Evolutionary conservation across 2,888 invertebrate species (phyloP), one percentile per base, ranked within the genome.

Genomic region (Xanthorhoe designata): DNA sequence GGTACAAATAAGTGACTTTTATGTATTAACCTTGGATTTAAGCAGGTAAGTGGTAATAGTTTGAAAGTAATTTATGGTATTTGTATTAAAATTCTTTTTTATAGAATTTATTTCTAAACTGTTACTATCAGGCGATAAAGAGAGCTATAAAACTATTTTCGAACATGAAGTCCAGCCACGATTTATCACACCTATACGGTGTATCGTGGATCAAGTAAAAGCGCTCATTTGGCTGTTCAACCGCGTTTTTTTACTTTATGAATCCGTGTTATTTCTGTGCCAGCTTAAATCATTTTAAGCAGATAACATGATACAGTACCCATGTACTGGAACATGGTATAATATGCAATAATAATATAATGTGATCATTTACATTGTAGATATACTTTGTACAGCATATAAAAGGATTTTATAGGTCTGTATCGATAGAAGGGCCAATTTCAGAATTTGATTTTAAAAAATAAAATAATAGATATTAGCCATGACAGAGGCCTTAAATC

Each of bases 191-290:
- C 47, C 15, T 47, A 15, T 49, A 29, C 29, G 61, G 53, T 45
- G 53, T 54, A 54, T n/a, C 53, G 45, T 49, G 10, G 61, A 18
- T 49, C n/a, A 13, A 53, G 47, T 49, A 47, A 47, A 17, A 47
- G 17, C 47, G 15, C 47, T 15, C 17, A 47, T 47, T 47, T 47
- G 13, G 15, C 10, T 47, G 47, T 15, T 47, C 47, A 6, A 47
- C 47, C 47, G 47, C 47, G 47, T 47, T 15, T 13, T 45, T 47
- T 47, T 15, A 47, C 15, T 47, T 13, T 42, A 15, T 17, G 13
- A 47, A 15, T 47, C 47, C 47, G 2, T 47, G 17, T 15, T 47
- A 45, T 45, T 47, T 47, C 17, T 17, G 15, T 17, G 17, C 47
- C 15, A 6, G 15, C 4, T 6, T 47, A 13, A 45, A 3, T 5